Conservation (phyloP, 2,888 invertebrate species). For the Entomobrya multifasciata region DNA sequence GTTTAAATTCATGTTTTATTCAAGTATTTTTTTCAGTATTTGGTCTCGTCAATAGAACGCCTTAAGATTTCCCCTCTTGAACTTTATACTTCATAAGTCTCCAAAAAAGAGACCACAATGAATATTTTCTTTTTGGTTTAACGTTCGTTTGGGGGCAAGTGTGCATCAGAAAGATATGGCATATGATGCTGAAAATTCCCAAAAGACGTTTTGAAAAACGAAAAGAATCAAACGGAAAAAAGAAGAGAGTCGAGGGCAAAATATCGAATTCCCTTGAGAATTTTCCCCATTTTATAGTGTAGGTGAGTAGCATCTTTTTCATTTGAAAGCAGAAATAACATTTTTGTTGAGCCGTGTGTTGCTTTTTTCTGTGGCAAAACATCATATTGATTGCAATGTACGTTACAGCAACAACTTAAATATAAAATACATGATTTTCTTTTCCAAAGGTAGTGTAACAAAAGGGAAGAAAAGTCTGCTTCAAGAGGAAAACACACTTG, state of each 20-base stretch:
- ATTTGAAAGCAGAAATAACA: too few species aligned
- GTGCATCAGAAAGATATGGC: conserved; percentile 71
- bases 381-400: too few species aligned
- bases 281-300: background rate
- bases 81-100: conserved; percentile 1
- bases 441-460: too few species aligned
- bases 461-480: too few species aligned
- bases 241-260: conserved; percentile 37
- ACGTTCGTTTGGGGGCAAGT: conserved; percentile 66
- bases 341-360: too few species aligned
- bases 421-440: too few species aligned
- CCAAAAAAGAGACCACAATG: conserved; percentile 17
- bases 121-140: conserved; percentile 54
- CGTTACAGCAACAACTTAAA: too few species aligned
- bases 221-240: conserved; percentile 26
- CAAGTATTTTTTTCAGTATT: too few species aligned
- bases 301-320: conserved; percentile 1
- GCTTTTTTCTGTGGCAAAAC: too few species aligned
- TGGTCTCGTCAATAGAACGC: too few species aligned
- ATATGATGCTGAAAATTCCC: conserved; percentile 73
- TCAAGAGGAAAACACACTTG: conserved; percentile 19
- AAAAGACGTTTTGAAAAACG: conserved; percentile 68
- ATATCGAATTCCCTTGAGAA: conserved; percentile 72
- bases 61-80: conserved; percentile 20
- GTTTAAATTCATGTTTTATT: too few species aligned